Evolutionary conservation across 2,888 invertebrate genomes (phyloP), one percentile per base, ranked within the genome.

Genomic region (Tipula lateralis): DNA sequence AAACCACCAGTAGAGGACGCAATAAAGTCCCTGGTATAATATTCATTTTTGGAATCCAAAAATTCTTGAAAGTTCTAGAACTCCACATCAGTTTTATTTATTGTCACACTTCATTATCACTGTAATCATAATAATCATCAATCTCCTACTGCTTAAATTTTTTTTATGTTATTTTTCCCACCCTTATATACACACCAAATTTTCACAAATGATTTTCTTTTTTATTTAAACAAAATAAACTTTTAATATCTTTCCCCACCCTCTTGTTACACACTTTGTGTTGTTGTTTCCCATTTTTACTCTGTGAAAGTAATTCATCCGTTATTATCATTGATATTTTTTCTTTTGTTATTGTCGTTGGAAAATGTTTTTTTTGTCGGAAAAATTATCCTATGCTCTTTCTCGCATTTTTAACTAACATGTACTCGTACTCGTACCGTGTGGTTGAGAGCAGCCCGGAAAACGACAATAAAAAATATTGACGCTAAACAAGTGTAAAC

Each of bases 261-360:
- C 66, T 66, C 19, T 24, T 9, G n/a, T 66, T 2, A 66, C 24
- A 66, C 9, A 66, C 24, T 66, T 66, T 24, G 66, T 7, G 66
- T 66, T 66, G 66, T 66, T 66, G 66, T 66, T 1, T 66, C 9
- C 66, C 66, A 66, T 66, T 66, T 66, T 24, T 12, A 66, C 24
- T 66, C 24, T 66, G 66, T 24, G 66, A 66, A 66, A 66, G 66
- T 66, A 66, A 66, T 66, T 66, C 66, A 66, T 66, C 66, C 66
- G 66, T 19, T 66, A 24, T 66, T 66, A 66, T 66, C 66, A 66
- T 66, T 66, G 66, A 24, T 66, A 66, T 44, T 44, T 39, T 44
- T 44, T 44, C 1, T 44, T 66, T 66, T 66, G 66, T 66, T 24
- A 66, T 66, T 66, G 66, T 66, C 44, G 16, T 50, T 50, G 44